Evolutionary conservation across 2,888 invertebrate species (phyloP).

Genomic region (Pelosia muscerda): DNA sequence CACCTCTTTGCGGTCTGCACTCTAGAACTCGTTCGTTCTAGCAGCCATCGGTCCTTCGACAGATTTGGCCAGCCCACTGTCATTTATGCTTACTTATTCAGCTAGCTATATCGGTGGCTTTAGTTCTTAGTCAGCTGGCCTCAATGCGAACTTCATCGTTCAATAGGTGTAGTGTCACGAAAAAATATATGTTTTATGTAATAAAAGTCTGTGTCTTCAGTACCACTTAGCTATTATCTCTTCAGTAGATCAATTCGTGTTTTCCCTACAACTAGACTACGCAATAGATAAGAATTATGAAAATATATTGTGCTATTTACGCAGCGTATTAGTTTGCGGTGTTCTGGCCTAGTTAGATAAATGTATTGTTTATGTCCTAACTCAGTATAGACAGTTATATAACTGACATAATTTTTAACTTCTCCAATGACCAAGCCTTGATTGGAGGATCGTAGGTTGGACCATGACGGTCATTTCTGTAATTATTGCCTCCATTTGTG

Average conservation of each 20-base stretch:
- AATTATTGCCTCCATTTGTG: too few species aligned
- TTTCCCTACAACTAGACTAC: not conserved
- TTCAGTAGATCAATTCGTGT: not conserved
- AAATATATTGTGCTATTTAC: not conserved
- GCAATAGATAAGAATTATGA: not conserved
- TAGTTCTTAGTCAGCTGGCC: too few species aligned
- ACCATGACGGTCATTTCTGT: too few species aligned
- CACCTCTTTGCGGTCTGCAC: too few species aligned
- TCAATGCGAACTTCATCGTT: too few species aligned
- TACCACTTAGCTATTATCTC: not conserved
- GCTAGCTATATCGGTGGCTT: too few species aligned
- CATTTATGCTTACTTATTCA: too few species aligned
- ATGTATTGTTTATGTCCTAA: not conserved
- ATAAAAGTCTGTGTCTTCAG: not conserved
- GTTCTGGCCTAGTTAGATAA: not conserved
- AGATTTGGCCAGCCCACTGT: too few species aligned
- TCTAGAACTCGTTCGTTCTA: too few species aligned
- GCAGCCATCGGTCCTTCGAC: too few species aligned
- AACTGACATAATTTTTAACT: not conserved
- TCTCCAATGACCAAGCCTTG: too few species aligned
- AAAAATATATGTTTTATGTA: not conserved
- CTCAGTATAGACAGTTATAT: not conserved
- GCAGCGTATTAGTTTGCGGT: not conserved
- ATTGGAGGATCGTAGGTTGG: too few species aligned
- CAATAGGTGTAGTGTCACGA: not conserved